Evolutionary conservation across 2,113 vertebrate species (phyloP).

Genomic region (Mobula birostris): DNA sequence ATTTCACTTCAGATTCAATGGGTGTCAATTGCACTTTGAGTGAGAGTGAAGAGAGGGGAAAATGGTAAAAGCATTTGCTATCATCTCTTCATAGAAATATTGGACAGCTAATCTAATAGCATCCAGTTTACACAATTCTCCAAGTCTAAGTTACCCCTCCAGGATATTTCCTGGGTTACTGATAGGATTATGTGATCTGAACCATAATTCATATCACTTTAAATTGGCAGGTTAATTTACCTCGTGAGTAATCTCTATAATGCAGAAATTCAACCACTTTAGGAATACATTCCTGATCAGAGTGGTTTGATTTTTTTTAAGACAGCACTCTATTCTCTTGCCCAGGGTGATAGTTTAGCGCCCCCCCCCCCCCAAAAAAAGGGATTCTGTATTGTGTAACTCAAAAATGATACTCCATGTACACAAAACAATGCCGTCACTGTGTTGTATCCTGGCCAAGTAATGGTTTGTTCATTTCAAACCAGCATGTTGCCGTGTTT

Average conservation of each 20-base stretch:
- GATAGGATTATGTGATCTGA: neutral
- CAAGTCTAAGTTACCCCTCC: neutral
- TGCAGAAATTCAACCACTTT: neutral
- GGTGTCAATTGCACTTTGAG: neutral
- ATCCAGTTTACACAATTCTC: too few species aligned
- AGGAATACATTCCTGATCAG: neutral
- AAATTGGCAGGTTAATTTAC: neutral
- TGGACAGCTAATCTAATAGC: neutral
- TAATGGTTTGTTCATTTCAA: conserved; percentile 23
- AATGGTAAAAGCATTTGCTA: neutral
- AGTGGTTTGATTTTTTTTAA: neutral
- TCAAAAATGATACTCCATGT: neutral
- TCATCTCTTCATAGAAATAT: neutral
- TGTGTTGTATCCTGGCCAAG: neutral
- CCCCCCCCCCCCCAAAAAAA: too few species aligned
- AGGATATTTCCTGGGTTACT: neutral
- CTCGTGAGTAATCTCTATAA: neutral
- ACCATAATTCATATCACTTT: neutral
- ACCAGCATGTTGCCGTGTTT: conserved; percentile 25
- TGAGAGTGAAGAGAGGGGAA: neutral
- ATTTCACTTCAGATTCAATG: neutral
- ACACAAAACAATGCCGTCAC: conserved; percentile 7
- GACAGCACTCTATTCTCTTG: neutral
- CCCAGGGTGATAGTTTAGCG: neutral
- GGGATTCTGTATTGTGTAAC: neutral